Conservation (phyloP, 2,888 invertebrate genomes). For the Capitulum mitella region DNA sequence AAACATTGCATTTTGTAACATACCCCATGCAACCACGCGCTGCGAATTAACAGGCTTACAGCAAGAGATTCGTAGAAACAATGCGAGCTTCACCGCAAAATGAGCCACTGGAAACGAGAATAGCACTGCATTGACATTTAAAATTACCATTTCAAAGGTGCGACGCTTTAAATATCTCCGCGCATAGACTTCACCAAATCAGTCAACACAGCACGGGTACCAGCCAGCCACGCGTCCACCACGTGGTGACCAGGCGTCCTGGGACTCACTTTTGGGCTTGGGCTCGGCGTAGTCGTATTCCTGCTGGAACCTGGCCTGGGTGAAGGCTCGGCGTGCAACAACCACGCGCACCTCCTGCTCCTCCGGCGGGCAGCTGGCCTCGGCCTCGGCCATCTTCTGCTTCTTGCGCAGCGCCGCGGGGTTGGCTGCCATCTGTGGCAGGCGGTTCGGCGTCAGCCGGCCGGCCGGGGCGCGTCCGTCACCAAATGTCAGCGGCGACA, state of each 20-base stretch:
- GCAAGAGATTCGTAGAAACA: too few species aligned
- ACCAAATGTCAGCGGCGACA: background rate
- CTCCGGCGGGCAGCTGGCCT: background rate
- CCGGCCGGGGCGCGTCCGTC: background rate
- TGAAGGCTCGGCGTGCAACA: slow-evolving; percentile 8
- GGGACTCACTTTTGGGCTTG: slow-evolving; percentile 1
- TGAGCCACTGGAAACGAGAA: too few species aligned
- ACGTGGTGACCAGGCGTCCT: slow-evolving; percentile 51
- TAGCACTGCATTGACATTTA: too few species aligned
- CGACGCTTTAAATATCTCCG: too few species aligned
- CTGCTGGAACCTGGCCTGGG: slow-evolving; percentile 12
- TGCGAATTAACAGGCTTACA: too few species aligned
- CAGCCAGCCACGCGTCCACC: slow-evolving; percentile 52
- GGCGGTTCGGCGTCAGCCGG: background rate
- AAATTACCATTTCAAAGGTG: too few species aligned
- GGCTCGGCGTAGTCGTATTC: slow-evolving; percentile 14
- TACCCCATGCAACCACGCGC: too few species aligned
- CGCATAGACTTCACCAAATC: too few species aligned
- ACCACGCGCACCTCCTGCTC: background rate
- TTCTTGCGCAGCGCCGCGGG: slow-evolving; percentile 12
- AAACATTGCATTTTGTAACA: too few species aligned
- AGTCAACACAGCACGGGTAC: too few species aligned
- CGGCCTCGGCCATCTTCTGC: slow-evolving; percentile 26
- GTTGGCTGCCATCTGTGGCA: slow-evolving; percentile 15
- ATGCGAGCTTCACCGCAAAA: too few species aligned